These are phyloP conservation scores for Shargacucullia verbasci DNA, from an alignment of 2,888 invertebrate genomes.

Conservation along the genomic window DNA sequence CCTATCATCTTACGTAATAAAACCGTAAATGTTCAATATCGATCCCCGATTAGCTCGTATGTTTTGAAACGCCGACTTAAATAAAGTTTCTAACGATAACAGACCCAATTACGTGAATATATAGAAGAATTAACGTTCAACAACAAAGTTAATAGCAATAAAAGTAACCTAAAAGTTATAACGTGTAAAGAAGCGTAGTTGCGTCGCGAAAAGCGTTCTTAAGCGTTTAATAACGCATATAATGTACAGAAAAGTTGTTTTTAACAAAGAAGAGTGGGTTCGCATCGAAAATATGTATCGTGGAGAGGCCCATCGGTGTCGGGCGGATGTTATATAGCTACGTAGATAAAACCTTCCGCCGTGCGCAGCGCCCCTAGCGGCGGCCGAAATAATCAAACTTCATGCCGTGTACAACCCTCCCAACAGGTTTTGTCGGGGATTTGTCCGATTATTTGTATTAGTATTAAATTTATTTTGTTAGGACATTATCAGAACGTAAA, in stretches of 20 bases:
- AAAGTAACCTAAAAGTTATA: slow-evolving; percentile 78
- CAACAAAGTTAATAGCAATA: slow-evolving; percentile 60
- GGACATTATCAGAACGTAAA: slow-evolving; percentile 1
- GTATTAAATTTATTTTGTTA: slow-evolving; percentile 55
- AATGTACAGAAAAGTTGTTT: slow-evolving; percentile 84
- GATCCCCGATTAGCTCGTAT: slow-evolving; percentile 69
- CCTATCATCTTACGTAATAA: slow-evolving; percentile 79
- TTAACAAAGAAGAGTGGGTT: slow-evolving; percentile 81
- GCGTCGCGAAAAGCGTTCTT: slow-evolving; percentile 74
- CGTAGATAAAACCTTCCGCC: slow-evolving; percentile 89
- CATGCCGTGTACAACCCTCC: slow-evolving; percentile 82
- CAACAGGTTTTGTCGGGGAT: slow-evolving; percentile 69
- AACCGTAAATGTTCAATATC: slow-evolving; percentile 73
- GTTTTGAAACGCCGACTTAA: slow-evolving; percentile 71
- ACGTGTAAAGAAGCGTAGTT: slow-evolving; percentile 50
- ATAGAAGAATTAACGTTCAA: slow-evolving; percentile 57
- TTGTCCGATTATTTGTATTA: slow-evolving; percentile 41
- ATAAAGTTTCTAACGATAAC: slow-evolving; percentile 65
- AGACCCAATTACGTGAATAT: slow-evolving; percentile 59
- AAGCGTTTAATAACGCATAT: slow-evolving; percentile 70
- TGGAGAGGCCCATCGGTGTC: slow-evolving; percentile 82
- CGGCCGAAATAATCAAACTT: slow-evolving; percentile 79
- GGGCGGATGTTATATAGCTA: slow-evolving; percentile 88
- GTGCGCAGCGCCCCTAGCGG: slow-evolving; percentile 83
- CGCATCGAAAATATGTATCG: slow-evolving; percentile 83